Conservation (phyloP, 2,113 vertebrate genomes). For the Rhegmatorhina hoffmannsi region DNA sequence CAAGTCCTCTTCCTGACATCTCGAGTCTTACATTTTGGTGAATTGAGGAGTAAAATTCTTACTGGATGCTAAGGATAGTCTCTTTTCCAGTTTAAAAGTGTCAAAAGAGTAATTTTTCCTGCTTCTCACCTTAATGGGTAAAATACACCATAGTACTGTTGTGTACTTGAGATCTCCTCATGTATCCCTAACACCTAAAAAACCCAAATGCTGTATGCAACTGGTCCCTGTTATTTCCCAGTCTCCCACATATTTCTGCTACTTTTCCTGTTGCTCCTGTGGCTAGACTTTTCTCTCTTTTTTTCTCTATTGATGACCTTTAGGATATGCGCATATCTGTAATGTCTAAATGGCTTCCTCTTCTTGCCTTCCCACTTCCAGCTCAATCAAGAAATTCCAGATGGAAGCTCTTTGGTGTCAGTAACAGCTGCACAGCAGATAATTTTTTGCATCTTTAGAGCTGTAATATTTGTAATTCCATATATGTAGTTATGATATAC, state of each 20-base stretch:
- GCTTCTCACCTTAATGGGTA: background rate
- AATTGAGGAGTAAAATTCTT: background rate
- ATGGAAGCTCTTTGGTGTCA: constrained; percentile 30
- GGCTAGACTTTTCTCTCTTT: background rate
- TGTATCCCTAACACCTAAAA: background rate
- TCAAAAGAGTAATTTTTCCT: background rate
- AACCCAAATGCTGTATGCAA: background rate
- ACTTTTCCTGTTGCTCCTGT: background rate
- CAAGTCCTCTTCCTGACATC: background rate
- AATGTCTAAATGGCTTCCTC: constrained; percentile 45
- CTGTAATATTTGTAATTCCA: background rate
- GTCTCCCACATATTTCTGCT: background rate
- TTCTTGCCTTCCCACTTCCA: background rate
- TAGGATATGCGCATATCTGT: background rate
- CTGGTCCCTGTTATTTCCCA: background rate
- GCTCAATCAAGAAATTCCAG: constrained; percentile 20
- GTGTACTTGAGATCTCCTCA: background rate
- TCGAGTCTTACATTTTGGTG: background rate
- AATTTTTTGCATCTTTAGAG: background rate
- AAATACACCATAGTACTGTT: background rate
- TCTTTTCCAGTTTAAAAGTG: background rate
- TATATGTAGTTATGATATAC: background rate
- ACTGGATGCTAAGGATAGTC: background rate
- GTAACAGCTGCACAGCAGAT: constrained; percentile 51
- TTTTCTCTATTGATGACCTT: background rate